Conservation (phyloP, 2,113 vertebrate species). For the Potamarius usumacintae region DNA sequence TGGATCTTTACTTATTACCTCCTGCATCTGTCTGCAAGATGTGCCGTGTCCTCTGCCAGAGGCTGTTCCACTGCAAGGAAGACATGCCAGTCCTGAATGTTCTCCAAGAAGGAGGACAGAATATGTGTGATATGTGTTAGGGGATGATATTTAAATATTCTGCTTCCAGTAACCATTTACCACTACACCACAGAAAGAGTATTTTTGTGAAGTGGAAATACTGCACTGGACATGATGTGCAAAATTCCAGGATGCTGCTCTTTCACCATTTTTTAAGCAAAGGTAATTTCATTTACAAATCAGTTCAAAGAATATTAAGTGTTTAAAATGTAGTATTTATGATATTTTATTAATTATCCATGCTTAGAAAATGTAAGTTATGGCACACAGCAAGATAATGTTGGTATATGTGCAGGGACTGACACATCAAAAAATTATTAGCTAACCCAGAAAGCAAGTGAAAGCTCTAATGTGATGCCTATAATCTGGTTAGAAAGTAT, state of each 20-base stretch:
- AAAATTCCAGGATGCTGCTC: conserved; percentile 29
- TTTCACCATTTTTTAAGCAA: neutral
- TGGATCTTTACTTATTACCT: conserved; percentile 56
- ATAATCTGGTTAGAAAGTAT: neutral
- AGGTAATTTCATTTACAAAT: conserved; percentile 18
- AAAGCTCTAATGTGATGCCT: neutral
- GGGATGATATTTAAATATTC: neutral
- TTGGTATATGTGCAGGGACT: neutral
- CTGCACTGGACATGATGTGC: neutral
- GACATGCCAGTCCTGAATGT: neutral
- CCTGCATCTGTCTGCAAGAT: conserved; percentile 51
- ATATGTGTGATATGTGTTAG: conserved; percentile 46
- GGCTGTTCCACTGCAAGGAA: conserved; percentile 3
- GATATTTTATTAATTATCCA: neutral
- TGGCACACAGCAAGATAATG: neutral
- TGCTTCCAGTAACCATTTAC: neutral
- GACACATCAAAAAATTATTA: too few relatives aligned
- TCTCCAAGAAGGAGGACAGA: conserved; percentile 39
- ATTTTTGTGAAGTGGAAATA: neutral
- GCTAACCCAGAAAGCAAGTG: neutral
- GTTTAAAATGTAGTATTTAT: neutral
- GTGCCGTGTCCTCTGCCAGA: neutral
- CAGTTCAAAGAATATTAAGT: neutral
- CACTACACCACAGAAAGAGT: conserved; percentile 2
- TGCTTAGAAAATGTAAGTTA: neutral